Evolutionary conservation across 2,888 invertebrate species (phyloP), one percentile per base, ranked within the genome.

Genomic region (Andricus quercusramuli): DNA sequence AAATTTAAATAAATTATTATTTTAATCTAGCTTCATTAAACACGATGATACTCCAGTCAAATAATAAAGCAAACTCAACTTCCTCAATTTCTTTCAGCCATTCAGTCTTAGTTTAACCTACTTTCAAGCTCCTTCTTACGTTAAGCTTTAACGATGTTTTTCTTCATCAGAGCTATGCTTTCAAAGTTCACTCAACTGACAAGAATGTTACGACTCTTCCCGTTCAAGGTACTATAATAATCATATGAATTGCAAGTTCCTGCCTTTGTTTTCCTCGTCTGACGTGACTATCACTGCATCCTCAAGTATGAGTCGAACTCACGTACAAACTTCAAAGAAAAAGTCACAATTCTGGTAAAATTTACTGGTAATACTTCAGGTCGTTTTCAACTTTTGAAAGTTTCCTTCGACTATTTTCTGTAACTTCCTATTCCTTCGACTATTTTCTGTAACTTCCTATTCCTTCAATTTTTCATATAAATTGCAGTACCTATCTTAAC

Each of bases 111-210:
- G n/a, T n/a, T 59, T 59, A 22, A n/a, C 56, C 56, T 59, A 59
- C n/a, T 59, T 8, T 59, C 8, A 59, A n/a, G n/a, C n/a, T 47
- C 4, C 3, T 47, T 17, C 13, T 47, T 47, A 47, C 17, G 17
- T 47, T 66, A 66, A 66, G 20, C 15, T 15, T 66, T 37, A 17
- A 67, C 22, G 41, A 66, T 66, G 37, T 22, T 67, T 67, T 67
- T 37, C 47, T 68, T 47, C 22, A 8, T 15, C 13, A 68, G 44
- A 44, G 68, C 4, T 44, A 20, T 22, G 44, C 17, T 68, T 62
- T 1, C 22, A 22, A 47, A 68, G 44, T 68, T 68, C 44, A 41
- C 68, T 68, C 17, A 44, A 68, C n/a, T 22, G 22, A 13, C 47
- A 47, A 68, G 68, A n/a, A 67, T 41, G 22, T 67, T 6, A 32